Evolutionary conservation across 2,888 invertebrate species (phyloP).

Genomic region (Agonopterix heracliana): DNA sequence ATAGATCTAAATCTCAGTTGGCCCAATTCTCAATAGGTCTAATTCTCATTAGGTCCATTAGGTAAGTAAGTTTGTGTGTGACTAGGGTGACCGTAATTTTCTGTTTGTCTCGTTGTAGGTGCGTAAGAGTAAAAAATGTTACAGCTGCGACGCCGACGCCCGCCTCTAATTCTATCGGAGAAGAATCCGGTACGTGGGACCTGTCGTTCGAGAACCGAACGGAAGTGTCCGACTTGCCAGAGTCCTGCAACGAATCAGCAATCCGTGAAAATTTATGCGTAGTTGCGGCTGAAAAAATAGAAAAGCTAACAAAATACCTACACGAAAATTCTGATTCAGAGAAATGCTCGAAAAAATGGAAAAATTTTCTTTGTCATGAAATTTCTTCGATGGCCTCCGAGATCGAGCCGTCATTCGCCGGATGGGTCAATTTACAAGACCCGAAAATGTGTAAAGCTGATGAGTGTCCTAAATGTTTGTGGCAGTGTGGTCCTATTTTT

Average conservation of each 20-base stretch:
- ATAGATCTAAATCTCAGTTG: no score
- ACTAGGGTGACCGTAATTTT: neutral
- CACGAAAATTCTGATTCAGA: conserved; percentile 31
- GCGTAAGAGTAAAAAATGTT: conserved; percentile 61
- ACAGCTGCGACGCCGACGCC: conserved; percentile 58
- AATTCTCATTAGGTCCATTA: no score
- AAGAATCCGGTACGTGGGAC: conserved; percentile 39
- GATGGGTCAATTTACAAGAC: conserved; percentile 46
- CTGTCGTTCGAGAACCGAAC: conserved; percentile 47
- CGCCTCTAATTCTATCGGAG: conserved; percentile 32
- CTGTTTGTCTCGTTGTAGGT: conserved; percentile 43
- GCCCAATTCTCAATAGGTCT: no score
- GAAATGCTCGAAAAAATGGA: conserved; percentile 50
- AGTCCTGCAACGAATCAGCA: conserved; percentile 37
- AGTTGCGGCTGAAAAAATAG: conserved; percentile 65
- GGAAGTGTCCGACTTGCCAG: conserved; percentile 37
- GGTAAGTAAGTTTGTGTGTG: neutral
- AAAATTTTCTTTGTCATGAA: conserved; percentile 41
- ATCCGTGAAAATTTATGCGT: conserved; percentile 28
- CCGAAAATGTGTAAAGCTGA: conserved; percentile 18
- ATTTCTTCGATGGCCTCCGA: conserved; percentile 26
- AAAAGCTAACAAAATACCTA: conserved; percentile 66
- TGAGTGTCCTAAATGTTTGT: conserved; percentile 65
- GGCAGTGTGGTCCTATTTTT: conserved; percentile 64
- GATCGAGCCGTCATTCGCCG: conserved; percentile 19